Base-by-base conservation (phyloP, 2,888 invertebrate species). In the Drepana falcataria region DNA sequence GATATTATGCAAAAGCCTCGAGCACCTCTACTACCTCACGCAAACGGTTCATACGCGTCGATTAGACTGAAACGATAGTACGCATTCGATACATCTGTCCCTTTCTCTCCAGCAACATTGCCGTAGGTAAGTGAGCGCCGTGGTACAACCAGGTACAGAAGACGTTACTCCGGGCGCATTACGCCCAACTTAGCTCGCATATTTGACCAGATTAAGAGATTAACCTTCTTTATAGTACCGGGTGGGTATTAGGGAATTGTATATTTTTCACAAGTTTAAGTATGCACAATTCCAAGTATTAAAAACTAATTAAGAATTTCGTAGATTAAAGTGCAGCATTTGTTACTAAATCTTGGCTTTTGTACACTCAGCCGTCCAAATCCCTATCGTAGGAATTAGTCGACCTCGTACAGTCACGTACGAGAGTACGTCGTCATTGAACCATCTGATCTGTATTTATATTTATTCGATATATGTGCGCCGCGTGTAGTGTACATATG, bases 201-300 rank as follows among this genome's bases (percentile, higher is more conserved):
- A 67, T 67, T 69, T 59, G 52, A 3, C 59, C 57, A 63, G 73
- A 70, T 74, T 73, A 74, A 64, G 66, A 70, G 73, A 75, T 75
- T 75, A 71, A 61, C 59, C 57, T 59, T 66, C 61, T 69, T 73
- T 75, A 73, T 69, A 60, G 63, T 48, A 48, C 56, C 53, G 52
- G 40, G 37, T 49, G 54, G 55, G 52, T 56, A 60, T 67, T 55
- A 63, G 59, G 35, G 53, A 58, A 51, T 54, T 47, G 51, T 4
- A 60, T 61, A 54, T 60, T 65, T 66, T 62, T 53, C 47, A 49
- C 54, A 40, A 33, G 9, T n/a, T 3, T 40, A 3, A 55, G 53
- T 68, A 57, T 52, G 55, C 59, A 58, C 63, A 63, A 66, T 69
- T 69, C 67, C 2, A 40, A 6, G 40, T 3, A 40, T 7, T 21